Evolutionary conservation across 1,140 invertebrate genomes (phyloP), one percentile per base, ranked within the genome.

Genomic region (Papilio helenus): DNA sequence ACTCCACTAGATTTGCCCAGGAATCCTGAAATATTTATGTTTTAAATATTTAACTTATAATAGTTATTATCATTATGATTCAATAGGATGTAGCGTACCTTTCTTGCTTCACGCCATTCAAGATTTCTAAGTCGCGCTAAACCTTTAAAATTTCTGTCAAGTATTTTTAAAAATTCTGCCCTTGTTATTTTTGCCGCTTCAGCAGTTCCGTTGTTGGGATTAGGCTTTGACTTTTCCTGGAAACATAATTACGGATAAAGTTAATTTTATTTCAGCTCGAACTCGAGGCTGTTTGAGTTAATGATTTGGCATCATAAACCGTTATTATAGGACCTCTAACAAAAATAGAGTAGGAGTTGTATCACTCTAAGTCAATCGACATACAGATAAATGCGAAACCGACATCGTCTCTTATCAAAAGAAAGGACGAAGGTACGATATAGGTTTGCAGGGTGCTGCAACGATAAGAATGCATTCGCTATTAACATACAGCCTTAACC

Each of bases 131-230:
- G 89, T 65, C 93, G 88, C 79, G 89, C 87, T 72, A 95, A 84
- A 4, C 94, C 94, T 82, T 94, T 94, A 5, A 95, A 82, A 87
- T 95, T 95, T 71, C 94, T 88, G 61, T 93, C 92, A 3, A 95
- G 85, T 79, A 95, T 94, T 76, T 87, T 89, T 51, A 94, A 86
- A 79, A 95, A 94, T 80, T 94, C 93, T 74, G 85, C 80, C 84
- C 94, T 89, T 7, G 94, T 92, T 79, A 95, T 92, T 87, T 92
- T 94, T 18, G 92, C 86, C 42, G 93, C 82, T 79, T 88, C 86
- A 0, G 93, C 94, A 49, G 90, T 92, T 14, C 86, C 88, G 83
- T 92, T 90, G 71, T 68, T 84, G 34, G 84, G 42, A 71, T 85
- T 85, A 7, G 89, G 83, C 29, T 83, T 65, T 34, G 80, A 29